Conservation (phyloP, 1,140 invertebrate species). For the Popillia japonica region DNA sequence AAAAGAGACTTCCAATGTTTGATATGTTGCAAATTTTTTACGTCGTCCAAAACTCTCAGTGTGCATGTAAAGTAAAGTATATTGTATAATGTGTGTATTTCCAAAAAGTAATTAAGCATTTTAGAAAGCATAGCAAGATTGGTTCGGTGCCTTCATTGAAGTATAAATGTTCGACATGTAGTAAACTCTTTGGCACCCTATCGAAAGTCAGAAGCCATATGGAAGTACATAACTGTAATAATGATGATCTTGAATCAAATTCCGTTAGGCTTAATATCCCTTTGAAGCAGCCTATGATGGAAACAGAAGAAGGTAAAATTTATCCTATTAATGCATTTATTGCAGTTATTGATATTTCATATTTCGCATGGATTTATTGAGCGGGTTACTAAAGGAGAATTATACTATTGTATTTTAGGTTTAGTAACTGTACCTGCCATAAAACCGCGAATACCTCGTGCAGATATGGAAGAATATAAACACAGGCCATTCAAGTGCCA, state of each 20-base stretch:
- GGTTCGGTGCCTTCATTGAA: neutral
- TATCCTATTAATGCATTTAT: neutral
- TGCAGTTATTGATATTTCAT: no score
- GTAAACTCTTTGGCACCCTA: constrained; percentile 43
- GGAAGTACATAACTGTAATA: constrained; percentile 36
- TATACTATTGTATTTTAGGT: constrained; percentile 26
- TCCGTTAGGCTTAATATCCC: neutral
- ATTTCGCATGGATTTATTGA: neutral
- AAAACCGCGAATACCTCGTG: constrained; percentile 25
- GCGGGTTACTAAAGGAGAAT: neutral
- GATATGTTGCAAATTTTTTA: constrained; percentile 44
- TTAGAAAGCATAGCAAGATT: constrained; percentile 36
- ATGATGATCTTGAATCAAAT: constrained; percentile 19
- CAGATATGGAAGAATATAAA: constrained; percentile 20
- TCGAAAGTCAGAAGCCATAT: constrained; percentile 39
- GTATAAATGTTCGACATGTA: constrained; percentile 46
- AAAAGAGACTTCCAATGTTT: constrained; percentile 42
- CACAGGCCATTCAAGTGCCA: constrained; percentile 45
- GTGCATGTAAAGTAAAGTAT: constrained; percentile 44
- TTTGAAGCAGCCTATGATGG: constrained; percentile 45
- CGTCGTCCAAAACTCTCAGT: constrained; percentile 42
- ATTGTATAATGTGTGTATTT: neutral
- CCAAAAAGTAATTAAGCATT: neutral
- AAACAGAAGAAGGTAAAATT: constrained; percentile 45
- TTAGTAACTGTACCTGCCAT: constrained; percentile 18